phyloP scores from a whole-genome alignment of 2,113 vertebrate species.

The Pachyramphus minor region DNA sequence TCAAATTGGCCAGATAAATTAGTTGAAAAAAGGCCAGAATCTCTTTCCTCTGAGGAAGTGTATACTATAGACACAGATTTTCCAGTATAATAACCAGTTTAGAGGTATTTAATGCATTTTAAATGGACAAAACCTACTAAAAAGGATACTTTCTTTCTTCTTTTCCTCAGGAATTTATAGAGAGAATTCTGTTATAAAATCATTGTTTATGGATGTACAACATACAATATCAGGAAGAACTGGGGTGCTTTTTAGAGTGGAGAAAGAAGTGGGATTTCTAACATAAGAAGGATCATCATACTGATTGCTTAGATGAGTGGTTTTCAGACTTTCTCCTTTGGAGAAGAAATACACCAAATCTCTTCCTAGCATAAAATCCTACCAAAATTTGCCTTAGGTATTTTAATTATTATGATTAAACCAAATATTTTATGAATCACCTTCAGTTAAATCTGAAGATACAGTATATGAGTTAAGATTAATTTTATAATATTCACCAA shows the following conservation, averaged over 20 bases:
- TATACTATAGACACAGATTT: background rate
- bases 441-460: background rate
- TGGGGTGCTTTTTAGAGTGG: background rate
- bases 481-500: background rate
- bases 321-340: background rate
- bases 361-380: background rate
- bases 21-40: background rate
- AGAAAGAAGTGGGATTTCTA: background rate
- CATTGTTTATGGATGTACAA: background rate
- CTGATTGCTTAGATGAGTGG: background rate
- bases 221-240: background rate
- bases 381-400: background rate
- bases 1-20: background rate
- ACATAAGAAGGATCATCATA: background rate
- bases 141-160: background rate
- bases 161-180: background rate
- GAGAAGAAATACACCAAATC: background rate
- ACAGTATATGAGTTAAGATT: background rate
- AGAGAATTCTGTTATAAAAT: background rate
- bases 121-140: background rate
- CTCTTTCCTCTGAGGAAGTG: background rate
- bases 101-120: background rate
- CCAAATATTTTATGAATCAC: background rate
- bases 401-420: background rate
- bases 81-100: background rate